Percentiles rank a stretch among this genome's conserved stretches.
Conservation (phyloP, 2,888 invertebrate genomes). For the Spodoptera exigua region DNA sequence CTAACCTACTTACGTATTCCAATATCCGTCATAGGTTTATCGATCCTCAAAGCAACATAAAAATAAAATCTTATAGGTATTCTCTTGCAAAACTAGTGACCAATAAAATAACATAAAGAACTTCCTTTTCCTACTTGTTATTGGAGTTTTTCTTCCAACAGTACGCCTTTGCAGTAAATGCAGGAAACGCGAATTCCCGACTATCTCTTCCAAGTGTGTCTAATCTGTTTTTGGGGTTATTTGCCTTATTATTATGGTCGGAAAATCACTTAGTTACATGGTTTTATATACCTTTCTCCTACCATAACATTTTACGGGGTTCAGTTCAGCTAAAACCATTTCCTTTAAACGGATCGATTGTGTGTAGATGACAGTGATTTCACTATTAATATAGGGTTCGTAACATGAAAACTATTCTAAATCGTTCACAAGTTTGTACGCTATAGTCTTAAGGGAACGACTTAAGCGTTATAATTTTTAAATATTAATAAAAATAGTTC, state of each 20-base stretch:
- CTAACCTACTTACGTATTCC: too few relatives aligned
- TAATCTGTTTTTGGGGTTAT: slow-evolving; percentile 46
- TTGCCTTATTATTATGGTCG: slow-evolving; percentile 35
- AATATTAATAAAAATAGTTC: too few relatives aligned
- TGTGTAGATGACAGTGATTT: not conserved
- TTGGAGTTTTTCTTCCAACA: slow-evolving; percentile 38
- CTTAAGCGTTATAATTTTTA: too few relatives aligned
- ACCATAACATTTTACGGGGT: slow-evolving; percentile 6
- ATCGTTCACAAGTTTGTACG: too few relatives aligned
- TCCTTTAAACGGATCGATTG: not conserved
- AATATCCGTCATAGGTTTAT: too few relatives aligned
- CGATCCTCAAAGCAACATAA: too few relatives aligned
- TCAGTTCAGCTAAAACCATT: not conserved
- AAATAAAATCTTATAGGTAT: slow-evolving; percentile 14
- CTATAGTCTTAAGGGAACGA: too few relatives aligned
- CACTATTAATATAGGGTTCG: too few relatives aligned
- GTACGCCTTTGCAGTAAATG: slow-evolving; percentile 25
- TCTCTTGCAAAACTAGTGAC: slow-evolving; percentile 35
- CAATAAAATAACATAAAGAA: slow-evolving; percentile 32
- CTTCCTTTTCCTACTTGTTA: slow-evolving; percentile 50
- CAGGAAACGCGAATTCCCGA: slow-evolving; percentile 36
- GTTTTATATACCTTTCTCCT: slow-evolving; percentile 22
- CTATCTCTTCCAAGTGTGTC: slow-evolving; percentile 28
- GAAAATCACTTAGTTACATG: slow-evolving; percentile 18
- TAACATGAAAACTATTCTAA: too few relatives aligned